A percentile compares a stretch with the other conserved stretches of the same genome.
Evolutionary conservation across 2,113 vertebrate species (phyloP).

Genomic region (Okapia johnstoni): DNA sequence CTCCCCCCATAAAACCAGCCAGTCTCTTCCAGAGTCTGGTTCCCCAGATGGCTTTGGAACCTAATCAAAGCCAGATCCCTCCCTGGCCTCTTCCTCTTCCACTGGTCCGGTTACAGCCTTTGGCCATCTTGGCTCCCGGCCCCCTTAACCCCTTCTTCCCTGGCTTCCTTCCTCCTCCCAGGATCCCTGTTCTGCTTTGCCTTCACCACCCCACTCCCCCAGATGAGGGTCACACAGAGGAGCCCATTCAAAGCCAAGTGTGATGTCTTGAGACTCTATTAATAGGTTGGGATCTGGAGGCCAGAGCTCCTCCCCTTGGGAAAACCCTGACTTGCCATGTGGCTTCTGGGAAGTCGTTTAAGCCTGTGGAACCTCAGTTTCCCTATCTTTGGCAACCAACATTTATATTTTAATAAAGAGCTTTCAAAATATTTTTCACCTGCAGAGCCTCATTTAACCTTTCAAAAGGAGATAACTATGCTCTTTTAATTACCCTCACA

Average conservation of each 20-base stretch:
- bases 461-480: neutral
- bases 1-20: neutral
- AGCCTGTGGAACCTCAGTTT: neutral
- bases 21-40: neutral
- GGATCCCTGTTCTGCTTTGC: neutral
- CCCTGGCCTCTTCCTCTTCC: neutral
- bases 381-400: neutral
- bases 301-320: neutral
- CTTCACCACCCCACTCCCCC: neutral
- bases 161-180: neutral
- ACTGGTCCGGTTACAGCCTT: neutral
- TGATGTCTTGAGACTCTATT: neutral
- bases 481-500: neutral
- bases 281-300: neutral
- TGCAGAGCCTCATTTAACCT: neutral
- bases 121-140: neutral
- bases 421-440: neutral
- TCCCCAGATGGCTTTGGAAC: constrained; percentile 2
- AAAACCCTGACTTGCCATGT: neutral
- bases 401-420: neutral
- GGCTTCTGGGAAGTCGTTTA: neutral
- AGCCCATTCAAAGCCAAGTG: neutral
- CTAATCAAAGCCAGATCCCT: constrained; percentile 13
- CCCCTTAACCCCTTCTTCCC: neutral
- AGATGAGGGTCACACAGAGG: neutral